Evolutionary conservation across 2,797 vertebrate genomes (phyloP).

Genomic region (Ara ararauna): DNA sequence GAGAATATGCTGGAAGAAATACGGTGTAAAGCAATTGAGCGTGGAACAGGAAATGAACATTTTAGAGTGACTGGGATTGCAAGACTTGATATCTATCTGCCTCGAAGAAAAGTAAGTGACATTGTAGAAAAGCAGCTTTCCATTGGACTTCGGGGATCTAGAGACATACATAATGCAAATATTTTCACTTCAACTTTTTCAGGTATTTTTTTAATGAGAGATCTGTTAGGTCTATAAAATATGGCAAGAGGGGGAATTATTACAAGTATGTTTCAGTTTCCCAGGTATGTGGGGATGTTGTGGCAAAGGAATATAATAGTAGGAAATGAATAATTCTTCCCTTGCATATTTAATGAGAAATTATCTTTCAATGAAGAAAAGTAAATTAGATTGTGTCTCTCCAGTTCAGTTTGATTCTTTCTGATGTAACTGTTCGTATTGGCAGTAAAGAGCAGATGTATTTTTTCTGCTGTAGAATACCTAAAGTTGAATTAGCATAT

Average conservation of each 20-base stretch:
- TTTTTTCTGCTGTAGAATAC: background rate
- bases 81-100: constrained; percentile 89
- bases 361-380: background rate
- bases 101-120: constrained; percentile 79
- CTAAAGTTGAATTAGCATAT: background rate
- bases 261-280: background rate
- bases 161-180: background rate
- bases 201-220: background rate
- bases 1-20: constrained; percentile 87
- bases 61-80: constrained; percentile 88
- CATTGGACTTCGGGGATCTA: background rate
- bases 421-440: background rate
- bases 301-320: background rate
- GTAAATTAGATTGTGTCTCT: background rate
- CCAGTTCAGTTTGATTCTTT: background rate
- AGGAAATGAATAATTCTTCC: background rate
- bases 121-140: background rate
- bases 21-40: constrained; percentile 84
- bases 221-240: background rate
- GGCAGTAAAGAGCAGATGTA: background rate
- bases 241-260: fast-evolving
- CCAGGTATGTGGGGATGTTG: background rate
- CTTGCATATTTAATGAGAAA: background rate
- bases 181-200: background rate
- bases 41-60: constrained; percentile 85